A percentile compares a stretch with the other conserved stretches of the same genome.
Evolutionary conservation across 2,113 vertebrate species (phyloP).

Genomic region (Peromyscus californicus): DNA sequence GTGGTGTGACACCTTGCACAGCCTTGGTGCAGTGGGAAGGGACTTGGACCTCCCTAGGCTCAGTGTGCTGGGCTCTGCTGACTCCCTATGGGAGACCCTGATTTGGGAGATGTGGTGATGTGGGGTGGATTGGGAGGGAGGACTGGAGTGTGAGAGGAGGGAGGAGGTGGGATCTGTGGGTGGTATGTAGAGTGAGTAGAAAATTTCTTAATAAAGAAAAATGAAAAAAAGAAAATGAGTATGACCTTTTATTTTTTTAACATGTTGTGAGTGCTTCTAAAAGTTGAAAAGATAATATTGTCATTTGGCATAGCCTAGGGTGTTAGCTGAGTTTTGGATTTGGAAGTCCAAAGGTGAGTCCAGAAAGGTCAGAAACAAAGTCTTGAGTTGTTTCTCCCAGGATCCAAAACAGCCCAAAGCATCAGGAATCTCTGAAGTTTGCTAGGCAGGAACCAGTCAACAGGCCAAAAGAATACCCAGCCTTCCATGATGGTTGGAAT

Average conservation of each 20-base stretch:
- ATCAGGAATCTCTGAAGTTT: neutral
- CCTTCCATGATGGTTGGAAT: neutral
- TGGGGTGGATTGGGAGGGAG: too few relatives aligned
- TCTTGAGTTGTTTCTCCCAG: neutral
- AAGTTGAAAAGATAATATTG: neutral
- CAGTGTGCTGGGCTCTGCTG: too few relatives aligned
- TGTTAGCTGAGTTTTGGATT: neutral
- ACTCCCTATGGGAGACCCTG: too few relatives aligned
- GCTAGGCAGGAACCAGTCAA: neutral
- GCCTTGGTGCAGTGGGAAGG: too few relatives aligned
- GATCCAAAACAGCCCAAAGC: neutral
- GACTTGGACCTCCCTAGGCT: too few relatives aligned
- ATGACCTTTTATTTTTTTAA: neutral
- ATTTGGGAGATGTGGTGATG: too few relatives aligned
- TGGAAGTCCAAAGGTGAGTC: neutral
- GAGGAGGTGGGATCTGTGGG: too few relatives aligned
- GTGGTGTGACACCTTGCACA: too few relatives aligned
- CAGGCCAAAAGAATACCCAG: neutral
- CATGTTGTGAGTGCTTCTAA: slow-evolving; percentile 1
- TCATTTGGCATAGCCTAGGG: neutral
- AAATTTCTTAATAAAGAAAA: too few relatives aligned
- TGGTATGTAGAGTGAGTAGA: too few relatives aligned
- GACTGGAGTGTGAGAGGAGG: too few relatives aligned
- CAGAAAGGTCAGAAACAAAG: neutral
- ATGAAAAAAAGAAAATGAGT: too few relatives aligned